These are phyloP conservation scores for Macropis europaea DNA, from an alignment of 2,888 invertebrate species.

Conservation along the genomic window DNA sequence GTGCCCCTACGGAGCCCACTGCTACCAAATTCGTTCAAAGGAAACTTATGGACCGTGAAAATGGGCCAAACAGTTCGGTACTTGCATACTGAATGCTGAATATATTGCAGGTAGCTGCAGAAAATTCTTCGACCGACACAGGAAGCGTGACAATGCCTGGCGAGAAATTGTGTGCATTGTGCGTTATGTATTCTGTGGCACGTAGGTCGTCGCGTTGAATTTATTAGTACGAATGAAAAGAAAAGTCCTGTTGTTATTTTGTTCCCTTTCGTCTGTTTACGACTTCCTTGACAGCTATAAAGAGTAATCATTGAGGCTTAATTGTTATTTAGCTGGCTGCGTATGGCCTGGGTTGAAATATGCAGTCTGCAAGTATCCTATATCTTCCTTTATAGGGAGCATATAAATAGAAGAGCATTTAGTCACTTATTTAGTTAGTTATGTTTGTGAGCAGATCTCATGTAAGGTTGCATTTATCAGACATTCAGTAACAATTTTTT, in stretches of 20 bases:
- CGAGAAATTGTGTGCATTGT: constrained; percentile 32
- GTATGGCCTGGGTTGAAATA: too few relatives aligned
- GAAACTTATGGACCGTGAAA: not conserved
- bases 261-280: not conserved
- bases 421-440: too few relatives aligned
- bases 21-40: not conserved
- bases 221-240: constrained; percentile 5
- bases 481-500: too few relatives aligned
- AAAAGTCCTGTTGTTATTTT: not conserved
- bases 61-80: not conserved
- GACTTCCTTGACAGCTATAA: not conserved
- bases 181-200: not conserved
- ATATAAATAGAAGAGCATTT: too few relatives aligned
- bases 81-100: not conserved
- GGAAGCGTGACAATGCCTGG: constrained; percentile 65
- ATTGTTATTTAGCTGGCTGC: too few relatives aligned
- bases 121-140: constrained; percentile 53
- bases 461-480: too few relatives aligned
- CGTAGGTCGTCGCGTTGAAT: constrained; percentile 29
- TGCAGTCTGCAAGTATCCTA: too few relatives aligned
- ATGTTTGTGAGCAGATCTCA: too few relatives aligned
- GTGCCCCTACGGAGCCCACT: not conserved
- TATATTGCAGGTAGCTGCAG: constrained; percentile 23
- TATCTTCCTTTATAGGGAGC: too few relatives aligned
- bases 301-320: too few relatives aligned